Base-by-base conservation (phyloP, 2,888 invertebrate species). In the Eupithecia dodoneata region DNA sequence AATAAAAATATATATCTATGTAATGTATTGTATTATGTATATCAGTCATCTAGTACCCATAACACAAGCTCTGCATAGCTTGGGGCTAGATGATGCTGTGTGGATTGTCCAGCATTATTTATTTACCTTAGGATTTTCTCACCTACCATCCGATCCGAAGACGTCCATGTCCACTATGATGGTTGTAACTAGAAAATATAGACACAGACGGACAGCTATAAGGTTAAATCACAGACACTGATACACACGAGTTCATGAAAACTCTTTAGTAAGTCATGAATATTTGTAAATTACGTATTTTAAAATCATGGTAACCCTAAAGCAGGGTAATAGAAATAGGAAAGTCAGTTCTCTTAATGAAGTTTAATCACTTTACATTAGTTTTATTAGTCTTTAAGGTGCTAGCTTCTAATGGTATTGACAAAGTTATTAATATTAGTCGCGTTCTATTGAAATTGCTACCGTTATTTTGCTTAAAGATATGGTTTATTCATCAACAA, bases 351-450 rank as follows among this genome's bases (percentile, higher is more conserved):
- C 18, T 72, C 72, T 77, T 82, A 81, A 82, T 81, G 78, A 82
- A 79, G 76, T 69, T 81, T 78, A 81, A 82, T 79, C 75, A 78
- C 71, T 79, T 79, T 74, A 79, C 80, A 82, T 82, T 82, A 79
- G 75, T 81, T 81, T 80, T 79, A 81, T 78, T 81, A 74, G 73
- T 71, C 69, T 79, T 77, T 71, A 74, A 81, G 76, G 77, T 78
- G 79, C 77, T 76, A 73, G 65, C 67, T 75, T 66, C 65, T 73
- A 79, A 63, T 74, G 66, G 69, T n/a, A 47, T 78, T 52, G 73
- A 74, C 71, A 74, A 65, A 49, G 65, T 78, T 30, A 75, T 75
- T 73, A 73, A 73, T 78, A 72, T 67, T 63, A 18, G 41, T 45
- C 42, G 10, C 63, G 47, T 47, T 70, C 45, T 65, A 75, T 74